phyloP scores from a whole-genome alignment of 2,113 vertebrate species.

The Ptilorrhoa leucosticta region DNA sequence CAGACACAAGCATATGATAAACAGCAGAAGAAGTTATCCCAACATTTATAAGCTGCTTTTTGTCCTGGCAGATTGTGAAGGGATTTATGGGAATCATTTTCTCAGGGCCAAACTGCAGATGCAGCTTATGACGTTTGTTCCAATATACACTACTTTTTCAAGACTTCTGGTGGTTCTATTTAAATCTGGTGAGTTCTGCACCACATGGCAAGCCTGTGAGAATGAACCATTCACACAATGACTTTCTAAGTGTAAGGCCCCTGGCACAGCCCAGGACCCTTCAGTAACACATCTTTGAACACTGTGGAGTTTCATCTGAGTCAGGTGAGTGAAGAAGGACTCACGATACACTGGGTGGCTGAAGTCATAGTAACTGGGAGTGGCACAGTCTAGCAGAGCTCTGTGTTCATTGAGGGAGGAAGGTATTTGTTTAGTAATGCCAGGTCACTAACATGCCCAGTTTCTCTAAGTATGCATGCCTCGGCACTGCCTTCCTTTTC shows the following conservation, averaged over 20 bases:
- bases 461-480: background rate
- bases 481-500: background rate
- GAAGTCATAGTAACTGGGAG: background rate
- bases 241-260: background rate
- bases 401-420: background rate
- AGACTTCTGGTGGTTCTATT: background rate
- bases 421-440: background rate
- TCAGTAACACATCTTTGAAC: background rate
- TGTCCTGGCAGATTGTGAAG: background rate
- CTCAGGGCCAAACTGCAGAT: background rate
- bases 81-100: background rate
- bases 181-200: background rate
- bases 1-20: background rate
- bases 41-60: background rate
- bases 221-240: background rate
- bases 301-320: background rate
- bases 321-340: background rate
- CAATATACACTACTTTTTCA: background rate
- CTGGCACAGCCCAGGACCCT: background rate
- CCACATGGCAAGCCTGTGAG: background rate
- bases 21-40: background rate
- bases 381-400: background rate
- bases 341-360: background rate
- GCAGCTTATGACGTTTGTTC: background rate
- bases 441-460: background rate